These are phyloP conservation scores for Scolopax mira DNA, from an alignment of 2,113 vertebrate genomes.

Conservation along the genomic window DNA sequence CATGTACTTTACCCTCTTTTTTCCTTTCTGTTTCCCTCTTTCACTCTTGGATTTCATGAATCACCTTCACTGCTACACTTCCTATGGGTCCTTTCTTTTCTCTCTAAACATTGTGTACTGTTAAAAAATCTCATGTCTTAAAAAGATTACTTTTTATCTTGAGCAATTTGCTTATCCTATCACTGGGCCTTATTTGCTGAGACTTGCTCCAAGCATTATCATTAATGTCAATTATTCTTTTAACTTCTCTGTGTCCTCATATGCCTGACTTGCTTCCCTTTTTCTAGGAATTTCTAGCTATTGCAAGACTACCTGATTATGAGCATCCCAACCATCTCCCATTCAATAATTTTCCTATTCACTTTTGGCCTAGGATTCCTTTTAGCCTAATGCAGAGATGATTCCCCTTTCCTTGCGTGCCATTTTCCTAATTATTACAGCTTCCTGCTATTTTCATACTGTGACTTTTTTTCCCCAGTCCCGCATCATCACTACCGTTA, in stretches of 20 bases:
- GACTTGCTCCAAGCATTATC: background rate
- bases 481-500: background rate
- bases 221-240: background rate
- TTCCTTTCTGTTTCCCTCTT: background rate
- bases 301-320: background rate
- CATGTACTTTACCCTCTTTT: background rate
- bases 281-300: background rate
- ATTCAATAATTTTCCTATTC: background rate
- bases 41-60: background rate
- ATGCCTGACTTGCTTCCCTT: background rate
- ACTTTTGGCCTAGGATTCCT: background rate
- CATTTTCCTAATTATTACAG: background rate
- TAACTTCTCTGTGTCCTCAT: background rate
- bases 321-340: background rate
- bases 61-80: background rate
- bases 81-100: background rate
- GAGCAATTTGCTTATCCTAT: background rate
- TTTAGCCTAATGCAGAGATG: background rate
- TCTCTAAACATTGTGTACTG: background rate
- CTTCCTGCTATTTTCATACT: background rate
- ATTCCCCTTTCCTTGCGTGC: background rate
- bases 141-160: background rate
- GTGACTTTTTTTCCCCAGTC: background rate
- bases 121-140: background rate
- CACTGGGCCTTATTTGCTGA: background rate